Evolutionary conservation across 2,888 invertebrate genomes (phyloP), one percentile per base, ranked within the genome.

Genomic region (Cantharis rustica): DNA sequence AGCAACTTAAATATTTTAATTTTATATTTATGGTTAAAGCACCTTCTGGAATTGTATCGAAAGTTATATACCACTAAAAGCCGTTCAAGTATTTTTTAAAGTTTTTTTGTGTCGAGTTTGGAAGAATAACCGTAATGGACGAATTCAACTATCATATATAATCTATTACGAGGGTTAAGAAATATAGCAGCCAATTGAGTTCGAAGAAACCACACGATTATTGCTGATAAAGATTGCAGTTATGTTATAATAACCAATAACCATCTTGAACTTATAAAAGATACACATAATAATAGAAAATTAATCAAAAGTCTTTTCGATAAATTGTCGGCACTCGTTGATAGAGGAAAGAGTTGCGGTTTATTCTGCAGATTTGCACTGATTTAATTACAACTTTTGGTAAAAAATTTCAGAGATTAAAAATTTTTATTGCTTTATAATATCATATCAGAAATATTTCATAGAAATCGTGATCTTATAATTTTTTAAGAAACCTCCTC

Each of bases 151-250:
- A 47, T 47, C 47, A 47, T 17, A 26, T 27, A 66, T 75, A 71
- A 70, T 70, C 75, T 70, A 75, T 71, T 68, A 71, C 27, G 66
- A 75, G 20, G 71, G 62, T 72, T 16, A 71, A 69, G 68, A 71
- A 75, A 75, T 71, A 72, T 72, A 73, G 68, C 66, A 16, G 62
- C 69, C 17, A 66, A 73, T 72, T 76, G 63, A 81, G 84, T 83
- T 84, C 84, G 84, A 84, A 83, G 81, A 82, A 83, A 82, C 84
- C 83, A 83, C 81, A 84, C 84, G 86, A 86, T 86, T 86, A 85
- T 85, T 85, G 83, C 83, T 82, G 86, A 86, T 86, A 86, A 86
- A 86, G 85, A 86, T 84, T 82, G 77, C 81, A 79, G 80, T 79
- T 77, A 81, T 79, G 82, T 84, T 82, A 84, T 64, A 64, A 64